Conservation (phyloP, 2,113 vertebrate species). For the Motacilla alba region DNA sequence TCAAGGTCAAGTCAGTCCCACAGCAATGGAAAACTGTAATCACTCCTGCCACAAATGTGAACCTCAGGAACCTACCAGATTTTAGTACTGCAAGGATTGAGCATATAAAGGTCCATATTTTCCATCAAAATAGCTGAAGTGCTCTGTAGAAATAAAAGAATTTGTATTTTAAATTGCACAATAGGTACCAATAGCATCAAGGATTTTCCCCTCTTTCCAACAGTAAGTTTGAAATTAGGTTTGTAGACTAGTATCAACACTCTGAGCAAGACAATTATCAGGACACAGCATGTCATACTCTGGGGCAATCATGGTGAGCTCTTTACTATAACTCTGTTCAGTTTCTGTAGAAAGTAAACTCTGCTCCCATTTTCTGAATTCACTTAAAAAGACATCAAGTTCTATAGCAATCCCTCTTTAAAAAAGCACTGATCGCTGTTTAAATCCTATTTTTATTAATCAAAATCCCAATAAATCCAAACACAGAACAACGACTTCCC, state of each 20-base stretch:
- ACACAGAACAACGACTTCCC: background rate
- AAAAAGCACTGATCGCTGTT: background rate
- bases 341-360: background rate
- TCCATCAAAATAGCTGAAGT: slow-evolving; percentile 97
- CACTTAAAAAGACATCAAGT: background rate
- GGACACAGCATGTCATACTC: background rate
- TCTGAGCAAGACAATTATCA: background rate
- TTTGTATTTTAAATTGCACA: background rate
- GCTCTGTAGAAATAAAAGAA: slow-evolving; percentile 74
- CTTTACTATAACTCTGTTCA: background rate
- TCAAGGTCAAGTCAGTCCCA: background rate
- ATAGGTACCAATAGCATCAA: background rate
- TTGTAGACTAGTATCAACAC: background rate
- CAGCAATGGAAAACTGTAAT: background rate
- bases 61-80: slow-evolving; percentile 86
- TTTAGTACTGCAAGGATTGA: slow-evolving; percentile 98
- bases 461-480: background rate
- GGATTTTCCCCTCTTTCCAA: background rate
- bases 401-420: background rate
- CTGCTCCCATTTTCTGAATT: background rate
- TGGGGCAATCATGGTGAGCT: background rate
- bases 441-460: background rate
- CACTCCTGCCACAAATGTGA: background rate
- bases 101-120: slow-evolving; percentile 99
- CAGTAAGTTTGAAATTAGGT: background rate